Evolutionary conservation across 2,888 invertebrate species (phyloP).

Genomic region (Lydus trimaculatus): DNA sequence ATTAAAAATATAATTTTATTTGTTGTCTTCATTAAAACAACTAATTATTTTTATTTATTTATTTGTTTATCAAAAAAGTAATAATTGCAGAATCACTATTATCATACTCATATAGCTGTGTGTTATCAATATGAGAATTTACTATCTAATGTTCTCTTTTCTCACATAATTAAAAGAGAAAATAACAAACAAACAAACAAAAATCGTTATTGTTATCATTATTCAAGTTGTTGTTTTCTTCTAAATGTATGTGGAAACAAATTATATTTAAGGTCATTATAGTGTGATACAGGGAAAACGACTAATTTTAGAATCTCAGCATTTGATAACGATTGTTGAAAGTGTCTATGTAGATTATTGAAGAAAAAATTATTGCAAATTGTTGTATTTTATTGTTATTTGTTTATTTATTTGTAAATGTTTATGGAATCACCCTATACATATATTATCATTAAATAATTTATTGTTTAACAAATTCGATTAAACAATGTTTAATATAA

Average conservation of each 20-base stretch:
- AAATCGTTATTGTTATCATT: neutral
- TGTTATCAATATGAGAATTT: constrained; percentile 1
- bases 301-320: neutral
- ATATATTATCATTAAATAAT: neutral
- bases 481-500: constrained; percentile 2
- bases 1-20: too few relatives aligned
- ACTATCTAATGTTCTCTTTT: neutral
- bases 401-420: neutral
- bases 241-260: neutral
- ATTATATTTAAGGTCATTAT: neutral
- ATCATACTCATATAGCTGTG: neutral
- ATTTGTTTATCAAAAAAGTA: too few relatives aligned
- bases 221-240: neutral
- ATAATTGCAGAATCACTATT: neutral
- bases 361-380: neutral
- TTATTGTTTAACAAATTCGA: neutral
- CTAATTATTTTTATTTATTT: too few relatives aligned
- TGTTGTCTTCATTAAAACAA: too few relatives aligned
- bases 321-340: neutral
- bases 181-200: neutral
- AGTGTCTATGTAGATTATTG: too few relatives aligned
- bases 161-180: neutral
- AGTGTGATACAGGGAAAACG: neutral
- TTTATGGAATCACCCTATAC: neutral
- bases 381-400: neutral